Evolutionary conservation across 2,888 invertebrate genomes (phyloP), one percentile per base, ranked within the genome.

Genomic region (Brachycybe producta): DNA sequence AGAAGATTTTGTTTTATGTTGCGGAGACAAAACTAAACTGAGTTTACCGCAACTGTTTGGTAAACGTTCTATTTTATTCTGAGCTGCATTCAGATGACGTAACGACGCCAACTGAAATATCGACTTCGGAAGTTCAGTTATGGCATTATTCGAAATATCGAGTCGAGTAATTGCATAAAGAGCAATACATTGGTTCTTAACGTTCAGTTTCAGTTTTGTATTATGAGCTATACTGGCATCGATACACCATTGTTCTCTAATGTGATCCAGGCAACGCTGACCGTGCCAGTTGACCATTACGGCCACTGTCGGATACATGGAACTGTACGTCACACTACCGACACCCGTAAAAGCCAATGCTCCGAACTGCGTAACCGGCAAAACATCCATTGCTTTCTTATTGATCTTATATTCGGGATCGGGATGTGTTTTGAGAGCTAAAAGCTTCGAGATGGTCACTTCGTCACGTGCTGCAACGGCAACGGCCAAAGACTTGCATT

Each of bases 321-420:
- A 76, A 58, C 80, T 82, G 65, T 83, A 84, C 0, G 84, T 83
- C 32, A 60, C 55, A 52, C 56, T 56, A 17, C 55, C 57, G 17
- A 57, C 52, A 4, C 59, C 57, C 8, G 54, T 49, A 24, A 50
- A 55, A 26, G 47, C 54, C 7, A 63, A 43, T 2, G 60, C 58
- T 11, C 59, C 56, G 19, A 58, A 53, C 32, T 59, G 58, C 17
- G 44, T 50, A 5, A 39, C 48, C 11, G 54, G 54, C 19, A 73
- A 72, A 60, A 80, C 78, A 1, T 80, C 79, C 68, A 91, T 77
- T 1, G 80, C 78, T 57, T 84, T 82, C 65, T 87, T 88, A 69
- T 94, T 92, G 42, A 97, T 80, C 68, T 87, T 86, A 67, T 82
- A 84, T 62, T 95, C 94, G 0, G 85, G 83, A 68, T 97, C 97